Evolutionary conservation across 2,113 vertebrate species (phyloP), one percentile per base, ranked within the genome.

Genomic region (Leptobrachium ailaonicum): DNA sequence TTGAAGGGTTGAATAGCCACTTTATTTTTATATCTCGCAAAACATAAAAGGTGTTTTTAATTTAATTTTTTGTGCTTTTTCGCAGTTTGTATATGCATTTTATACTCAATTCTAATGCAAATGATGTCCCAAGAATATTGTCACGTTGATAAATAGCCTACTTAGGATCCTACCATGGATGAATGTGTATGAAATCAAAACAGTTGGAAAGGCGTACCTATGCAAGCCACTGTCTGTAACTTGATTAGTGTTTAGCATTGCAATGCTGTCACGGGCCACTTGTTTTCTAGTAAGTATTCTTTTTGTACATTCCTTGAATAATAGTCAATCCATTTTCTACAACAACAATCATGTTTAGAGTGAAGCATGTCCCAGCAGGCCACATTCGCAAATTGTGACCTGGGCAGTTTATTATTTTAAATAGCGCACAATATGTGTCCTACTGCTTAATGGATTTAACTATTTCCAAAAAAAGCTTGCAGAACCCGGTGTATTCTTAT

Each of bases 341-440:
- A 78, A 73, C 60, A 58, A 71, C 60, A 66, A 42, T 67, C 50
- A 56, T 41, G 67, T 80, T 80, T 80, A 7, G 72, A 73, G 43
- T 80, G 32, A 66, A 58, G 47, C 50, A 73, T n/a, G 41, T 67
- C 77, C 41, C 62, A 73, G 77, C 70, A 80, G 70, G 70, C 53
- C 53, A 47, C 14, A 80, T 72, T 79, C 77, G 66, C 45, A 79
- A 77, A 79, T 72, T 20, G 70, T 66, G 70, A 66, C 77, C 70
- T 79, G 77, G 77, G 77, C 77, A 79, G 77, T 79, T 79, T 73
- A 73, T 80, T 80, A 80, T 80, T 80, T 80, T 80, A 73, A 80
- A 73, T 73, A 80, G 70, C 70, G 43, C 69, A 72, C 77, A 79
- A 79, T 80, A 66, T 73, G 62, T 80, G 73, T 66, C 77, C 71